Evolutionary conservation across 1,140 invertebrate species (phyloP), one percentile per base, ranked within the genome.

Genomic region (Mycetomoellerius zeteki): DNA sequence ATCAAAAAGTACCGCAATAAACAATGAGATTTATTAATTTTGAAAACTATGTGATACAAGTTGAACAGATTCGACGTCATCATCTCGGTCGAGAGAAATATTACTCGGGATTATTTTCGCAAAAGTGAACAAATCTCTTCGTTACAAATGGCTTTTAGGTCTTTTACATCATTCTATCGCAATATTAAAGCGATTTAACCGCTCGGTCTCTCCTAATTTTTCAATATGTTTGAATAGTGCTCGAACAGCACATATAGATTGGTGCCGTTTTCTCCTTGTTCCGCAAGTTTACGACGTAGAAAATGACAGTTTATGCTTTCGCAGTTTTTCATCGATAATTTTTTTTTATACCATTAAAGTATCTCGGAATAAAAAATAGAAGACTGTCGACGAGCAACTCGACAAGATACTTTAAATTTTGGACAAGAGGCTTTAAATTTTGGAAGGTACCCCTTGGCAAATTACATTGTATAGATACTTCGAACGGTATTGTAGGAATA

Each of bases 1-100:
- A 64, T 54, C n/a, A 62, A 56, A 50, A 21, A 33, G 2, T 62
- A 58, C 1, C 54, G 30, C 21, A 24, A 71, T 86, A 72, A 89
- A 89, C 37, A 86, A 82, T 64, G 27, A 81, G 2, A 33, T 90
- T 90, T 90, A 89, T 89, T 86, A 73, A 89, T 50, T 86, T 65
- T 82, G 86, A 82, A 47, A 62, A 88, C 24, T 80, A 73, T 80
- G 67, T 85, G 3, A n/a, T 75, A 62, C 30, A 30, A 69, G 30
- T 86, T 88, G 60, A 86, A 21, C 62, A 81, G 73, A 56, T 82
- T 64, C 7, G 0, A 67, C 21, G 54, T 58, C 7, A 24, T 69
- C 4, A 30, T 82, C 7, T 84, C 19, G n/a, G n/a, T 73, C 4
- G 54, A 30, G 10, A 27, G 64, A 71, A 81, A 81, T 71, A 81